These are phyloP conservation scores for Lepisosteus oculatus DNA, from an alignment of 2,113 vertebrate genomes.

Conservation along the genomic window DNA sequence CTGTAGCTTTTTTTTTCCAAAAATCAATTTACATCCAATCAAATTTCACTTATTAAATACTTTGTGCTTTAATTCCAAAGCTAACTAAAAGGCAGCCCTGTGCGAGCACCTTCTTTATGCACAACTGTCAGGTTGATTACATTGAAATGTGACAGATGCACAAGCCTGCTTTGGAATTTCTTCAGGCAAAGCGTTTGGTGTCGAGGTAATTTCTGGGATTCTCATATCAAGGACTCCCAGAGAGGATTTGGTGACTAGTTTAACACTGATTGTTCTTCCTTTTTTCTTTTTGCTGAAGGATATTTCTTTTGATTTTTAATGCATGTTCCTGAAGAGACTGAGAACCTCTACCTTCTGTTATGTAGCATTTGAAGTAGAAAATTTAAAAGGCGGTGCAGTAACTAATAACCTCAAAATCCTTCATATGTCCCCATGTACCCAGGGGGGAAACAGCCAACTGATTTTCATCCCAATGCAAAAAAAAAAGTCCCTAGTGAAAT, in stretches of 20 bases:
- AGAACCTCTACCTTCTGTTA: no score
- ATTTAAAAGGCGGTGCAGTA: no score
- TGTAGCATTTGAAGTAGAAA: no score
- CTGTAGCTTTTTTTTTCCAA: conserved; percentile 6
- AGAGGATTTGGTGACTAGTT: neutral
- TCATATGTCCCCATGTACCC: no score
- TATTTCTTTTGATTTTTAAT: neutral
- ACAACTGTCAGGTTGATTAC: conserved; percentile 13
- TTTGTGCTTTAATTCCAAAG: conserved; percentile 19
- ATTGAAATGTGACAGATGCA: conserved; percentile 18
- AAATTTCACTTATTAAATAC: conserved; percentile 13
- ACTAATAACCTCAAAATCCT: no score
- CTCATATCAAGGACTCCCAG: conserved; percentile 7
- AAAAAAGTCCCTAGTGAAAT: no score
- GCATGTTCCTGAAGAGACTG: no score
- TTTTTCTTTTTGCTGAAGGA: neutral
- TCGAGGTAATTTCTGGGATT: conserved; percentile 17
- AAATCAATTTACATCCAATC: conserved; percentile 16
- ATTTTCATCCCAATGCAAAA: no score
- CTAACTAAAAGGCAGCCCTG: conserved; percentile 2
- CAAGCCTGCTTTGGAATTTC: neutral
- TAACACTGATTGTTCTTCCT: neutral
- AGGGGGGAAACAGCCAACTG: no score
- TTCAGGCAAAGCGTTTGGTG: conserved; percentile 11
- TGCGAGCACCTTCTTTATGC: neutral